These are phyloP conservation scores for Chanos chanos DNA, from an alignment of 2,797 vertebrate species.

Conservation along the genomic window DNA sequence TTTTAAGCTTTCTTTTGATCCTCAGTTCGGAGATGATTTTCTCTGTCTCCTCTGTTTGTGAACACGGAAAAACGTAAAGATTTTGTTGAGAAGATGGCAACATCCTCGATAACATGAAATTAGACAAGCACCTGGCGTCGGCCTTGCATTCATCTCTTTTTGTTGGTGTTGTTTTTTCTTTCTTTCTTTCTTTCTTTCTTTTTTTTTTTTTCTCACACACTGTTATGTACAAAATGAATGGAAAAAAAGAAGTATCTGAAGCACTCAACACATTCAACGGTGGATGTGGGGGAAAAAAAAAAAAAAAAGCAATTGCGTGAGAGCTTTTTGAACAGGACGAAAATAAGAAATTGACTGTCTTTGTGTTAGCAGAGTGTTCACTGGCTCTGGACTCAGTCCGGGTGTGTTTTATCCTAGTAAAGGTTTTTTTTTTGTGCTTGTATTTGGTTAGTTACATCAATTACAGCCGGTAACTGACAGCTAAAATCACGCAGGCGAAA, in stretches of 20 bases:
- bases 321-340: conserved; percentile 85
- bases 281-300: too few species aligned
- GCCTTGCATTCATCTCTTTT: conserved; percentile 27
- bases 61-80: conserved; percentile 29
- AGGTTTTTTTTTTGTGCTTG: conserved; percentile 75
- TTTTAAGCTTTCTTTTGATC: conserved; percentile 50
- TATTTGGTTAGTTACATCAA: conserved; percentile 99
- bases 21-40: conserved; percentile 26
- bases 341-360: conserved; percentile 91
- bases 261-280: conserved; percentile 59
- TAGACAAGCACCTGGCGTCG: conserved; percentile 40
- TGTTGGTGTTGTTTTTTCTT: conserved; percentile 34
- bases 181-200: conserved; percentile 40
- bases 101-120: conserved; percentile 32
- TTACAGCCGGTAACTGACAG: conserved; percentile 99
- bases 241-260: conserved; percentile 65
- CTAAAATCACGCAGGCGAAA: conserved; percentile 98
- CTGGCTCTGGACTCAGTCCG: conserved; percentile 90
- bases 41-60: background rate
- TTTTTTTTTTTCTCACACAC: conserved; percentile 51
- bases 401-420: conserved; percentile 78
- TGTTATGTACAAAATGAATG: conserved; percentile 48
- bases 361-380: conserved; percentile 92
- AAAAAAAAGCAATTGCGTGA: conserved; percentile 70
- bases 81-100: conserved; percentile 45